phyloP scores from a whole-genome alignment of 2,888 invertebrate species.

The Drosophila hamatofila region DNA sequence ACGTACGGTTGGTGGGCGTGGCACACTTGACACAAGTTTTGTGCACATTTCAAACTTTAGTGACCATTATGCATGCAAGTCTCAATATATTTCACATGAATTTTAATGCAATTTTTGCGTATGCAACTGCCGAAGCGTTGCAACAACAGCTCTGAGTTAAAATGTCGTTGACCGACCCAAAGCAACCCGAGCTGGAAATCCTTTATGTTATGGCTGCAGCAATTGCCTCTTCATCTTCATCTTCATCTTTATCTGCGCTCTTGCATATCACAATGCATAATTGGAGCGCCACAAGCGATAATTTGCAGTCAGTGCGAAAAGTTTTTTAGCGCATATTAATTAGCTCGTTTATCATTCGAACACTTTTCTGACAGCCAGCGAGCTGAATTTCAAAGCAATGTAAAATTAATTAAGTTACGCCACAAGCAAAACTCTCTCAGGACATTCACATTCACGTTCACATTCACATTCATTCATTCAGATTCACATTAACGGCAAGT shows the following conservation, averaged over 20 bases:
- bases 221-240: background rate
- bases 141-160: background rate
- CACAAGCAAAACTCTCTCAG: conserved; percentile 54
- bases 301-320: conserved; percentile 42
- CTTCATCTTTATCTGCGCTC: conserved; percentile 16
- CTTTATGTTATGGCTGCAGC: background rate
- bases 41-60: conserved; percentile 70
- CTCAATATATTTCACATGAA: conserved; percentile 79
- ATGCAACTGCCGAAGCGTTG: conserved; percentile 23
- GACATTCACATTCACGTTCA: conserved; percentile 19
- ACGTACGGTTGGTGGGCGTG: conserved; percentile 21
- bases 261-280: conserved; percentile 67
- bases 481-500: conserved; percentile 17
- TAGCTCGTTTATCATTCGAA: conserved; percentile 79
- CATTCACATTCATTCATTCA: background rate
- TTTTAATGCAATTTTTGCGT: conserved; percentile 68
- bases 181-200: conserved; percentile 1
- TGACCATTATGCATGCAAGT: conserved; percentile 79
- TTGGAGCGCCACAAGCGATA: conserved; percentile 50
- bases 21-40: conserved; percentile 67
- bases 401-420: conserved; percentile 77
- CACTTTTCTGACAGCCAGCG: conserved; percentile 68
- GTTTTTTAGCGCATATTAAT: conserved; percentile 73
- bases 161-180: conserved; percentile 57
- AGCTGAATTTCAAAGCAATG: conserved; percentile 63